These are phyloP conservation scores for Leptodactylus fuscus DNA, from an alignment of 2,113 vertebrate genomes.

Conservation along the genomic window DNA sequence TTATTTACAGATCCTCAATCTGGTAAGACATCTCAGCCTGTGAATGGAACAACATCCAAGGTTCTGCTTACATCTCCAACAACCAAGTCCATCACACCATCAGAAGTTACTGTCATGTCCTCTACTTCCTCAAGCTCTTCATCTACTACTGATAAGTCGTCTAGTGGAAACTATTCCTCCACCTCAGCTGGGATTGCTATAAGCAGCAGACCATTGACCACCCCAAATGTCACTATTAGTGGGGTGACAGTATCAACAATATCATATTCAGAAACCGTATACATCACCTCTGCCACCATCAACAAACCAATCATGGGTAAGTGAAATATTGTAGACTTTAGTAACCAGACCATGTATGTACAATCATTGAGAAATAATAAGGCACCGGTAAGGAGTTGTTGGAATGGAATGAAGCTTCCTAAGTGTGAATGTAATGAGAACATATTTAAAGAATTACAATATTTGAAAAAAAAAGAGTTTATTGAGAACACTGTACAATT, in stretches of 20 bases:
- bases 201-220: not conserved
- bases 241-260: not conserved
- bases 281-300: not conserved
- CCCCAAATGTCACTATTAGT: not conserved
- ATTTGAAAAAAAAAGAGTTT: no score
- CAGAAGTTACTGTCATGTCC: not conserved
- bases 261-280: not conserved
- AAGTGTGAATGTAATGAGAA: no score
- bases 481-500: no score
- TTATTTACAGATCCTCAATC: not conserved
- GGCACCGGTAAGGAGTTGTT: no score
- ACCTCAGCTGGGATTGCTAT: not conserved
- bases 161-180: not conserved
- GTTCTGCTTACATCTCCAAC: not conserved
- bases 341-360: not conserved
- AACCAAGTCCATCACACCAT: not conserved
- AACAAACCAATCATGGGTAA: not conserved
- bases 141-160: not conserved
- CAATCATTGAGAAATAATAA: no score
- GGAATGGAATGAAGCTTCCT: no score
- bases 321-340: not conserved
- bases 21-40: no score
- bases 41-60: not conserved
- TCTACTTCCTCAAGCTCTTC: not conserved
- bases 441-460: no score